Percentiles rank a stretch among this genome's conserved stretches.
Conservation (phyloP, 23 tunicate species). For the Trididemnum miniatum region DNA sequence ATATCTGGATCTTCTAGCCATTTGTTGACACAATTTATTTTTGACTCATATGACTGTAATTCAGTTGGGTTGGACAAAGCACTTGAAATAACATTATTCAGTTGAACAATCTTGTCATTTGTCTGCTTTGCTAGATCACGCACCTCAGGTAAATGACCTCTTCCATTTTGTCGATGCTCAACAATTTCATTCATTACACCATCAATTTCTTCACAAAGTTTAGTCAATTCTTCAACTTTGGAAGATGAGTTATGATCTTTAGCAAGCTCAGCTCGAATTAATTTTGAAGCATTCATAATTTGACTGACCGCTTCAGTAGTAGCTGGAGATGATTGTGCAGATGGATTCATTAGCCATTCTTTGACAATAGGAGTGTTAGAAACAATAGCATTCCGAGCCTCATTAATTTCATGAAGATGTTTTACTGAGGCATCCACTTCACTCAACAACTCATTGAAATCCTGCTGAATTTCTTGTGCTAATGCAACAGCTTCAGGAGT, state of each 20-base stretch:
- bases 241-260: constrained; percentile 36
- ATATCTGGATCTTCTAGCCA: constrained; percentile 76
- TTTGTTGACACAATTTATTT: constrained; percentile 61
- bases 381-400: constrained; percentile 43
- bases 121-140: constrained; percentile 51
- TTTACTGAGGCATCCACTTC: constrained; percentile 74
- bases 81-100: constrained; percentile 57
- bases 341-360: constrained; percentile 91
- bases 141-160: constrained; percentile 74
- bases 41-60: constrained; percentile 56
- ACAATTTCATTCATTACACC: constrained; percentile 53
- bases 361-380: constrained; percentile 62
- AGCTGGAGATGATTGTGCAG: constrained; percentile 75
- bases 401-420: constrained; percentile 21
- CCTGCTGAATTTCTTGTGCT: constrained; percentile 40
- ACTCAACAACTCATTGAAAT: constrained; percentile 44
- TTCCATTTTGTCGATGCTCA: constrained; percentile 33
- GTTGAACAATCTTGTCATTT: constrained; percentile 51
- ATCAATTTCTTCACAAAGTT: constrained; percentile 82
- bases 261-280: constrained; percentile 20
- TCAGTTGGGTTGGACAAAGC: constrained; percentile 29
- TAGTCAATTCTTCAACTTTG: constrained; percentile 42
- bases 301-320: constrained; percentile 46
- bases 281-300: constrained; percentile 34
- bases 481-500: constrained; percentile 65